Conservation (phyloP, 2,888 invertebrate genomes). For the Tridacna crocea region DNA sequence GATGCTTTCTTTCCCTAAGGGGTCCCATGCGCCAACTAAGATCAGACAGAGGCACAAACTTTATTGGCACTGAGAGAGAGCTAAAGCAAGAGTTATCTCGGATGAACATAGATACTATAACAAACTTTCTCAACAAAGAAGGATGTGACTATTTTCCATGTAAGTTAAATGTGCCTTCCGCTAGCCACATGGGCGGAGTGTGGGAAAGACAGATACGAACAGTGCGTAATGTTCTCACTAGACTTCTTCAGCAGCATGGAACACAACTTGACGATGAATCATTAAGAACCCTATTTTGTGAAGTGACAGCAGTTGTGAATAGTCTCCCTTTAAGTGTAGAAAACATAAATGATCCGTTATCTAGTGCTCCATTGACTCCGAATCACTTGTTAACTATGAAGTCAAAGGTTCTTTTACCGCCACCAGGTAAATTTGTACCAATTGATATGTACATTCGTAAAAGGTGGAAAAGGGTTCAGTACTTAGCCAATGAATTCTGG, state of each 20-base stretch:
- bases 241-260: slow-evolving; percentile 38
- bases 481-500: slow-evolving; percentile 10
- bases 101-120: slow-evolving; percentile 21
- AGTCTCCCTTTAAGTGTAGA: slow-evolving; percentile 55
- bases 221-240: slow-evolving; percentile 54
- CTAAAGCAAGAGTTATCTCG: slow-evolving; percentile 22
- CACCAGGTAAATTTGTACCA: slow-evolving; percentile 22
- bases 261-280: slow-evolving; percentile 52
- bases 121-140: slow-evolving; percentile 30
- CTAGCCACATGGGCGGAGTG: slow-evolving; percentile 69
- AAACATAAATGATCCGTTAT: slow-evolving; percentile 47
- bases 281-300: slow-evolving; percentile 55
- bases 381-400: slow-evolving; percentile 63
- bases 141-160: slow-evolving; percentile 35
- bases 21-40: slow-evolving; percentile 21
- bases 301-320: slow-evolving; percentile 56
- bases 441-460: slow-evolving; percentile 19
- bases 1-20: slow-evolving; percentile 28
- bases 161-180: slow-evolving; percentile 63
- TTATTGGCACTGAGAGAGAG: slow-evolving; percentile 29
- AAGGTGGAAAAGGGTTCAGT: slow-evolving; percentile 28
- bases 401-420: slow-evolving; percentile 27
- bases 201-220: slow-evolving; percentile 71
- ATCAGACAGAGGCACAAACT: slow-evolving; percentile 31
- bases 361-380: slow-evolving; percentile 57